Base-by-base conservation (phyloP, 1,140 invertebrate genomes). In the Watersipora subatra region DNA sequence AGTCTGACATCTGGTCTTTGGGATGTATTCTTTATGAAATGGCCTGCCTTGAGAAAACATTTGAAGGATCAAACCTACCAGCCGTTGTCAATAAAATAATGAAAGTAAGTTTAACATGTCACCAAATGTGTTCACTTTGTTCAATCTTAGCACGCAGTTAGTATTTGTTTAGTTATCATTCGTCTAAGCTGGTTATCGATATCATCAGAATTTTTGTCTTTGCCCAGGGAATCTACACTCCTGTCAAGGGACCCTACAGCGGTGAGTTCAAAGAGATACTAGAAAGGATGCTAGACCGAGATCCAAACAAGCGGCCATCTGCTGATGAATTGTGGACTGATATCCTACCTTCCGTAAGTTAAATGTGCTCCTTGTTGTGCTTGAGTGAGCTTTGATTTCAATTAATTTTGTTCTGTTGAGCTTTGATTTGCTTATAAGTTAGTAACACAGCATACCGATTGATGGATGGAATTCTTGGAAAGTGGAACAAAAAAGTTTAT, bases 1-100 rank as follows among this genome's bases (percentile, higher is more conserved):
- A 89, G 76, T 88, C 86, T 30, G 88, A 90, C 73, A 86, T 90
- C 64, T 90, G 88, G 89, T 87, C 89, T 19, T 76, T 90, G 29
- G 88, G 87, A 15, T 90, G 89, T 75, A 88, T 90, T 70, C 76
- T 90, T 12, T 89, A 89, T 73, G 88, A 90, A 80, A 86, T 90
- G 82, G 86, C 86, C n/a, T 87, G 86, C 73, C 76, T 89, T 2
- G 86, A 88, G 69, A 88, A 87, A 78, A 87, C 88, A 20, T 90
- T 90, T 79, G 86, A 89, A 69, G 88, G 87, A 0, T 84, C 85
- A 15, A 90, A 87, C 77, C 75, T 90, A 2, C 87, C 88, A 15
- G 86, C 86, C 28, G 75, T 90, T 15, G 87, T 90, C 19, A 86
- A 88, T 66, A 89, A 89, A 79, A 90, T 90, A 57, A 86, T 88